These are phyloP conservation scores for Thomomys bottae DNA, from an alignment of 2,113 vertebrate species.

Conservation along the genomic window DNA sequence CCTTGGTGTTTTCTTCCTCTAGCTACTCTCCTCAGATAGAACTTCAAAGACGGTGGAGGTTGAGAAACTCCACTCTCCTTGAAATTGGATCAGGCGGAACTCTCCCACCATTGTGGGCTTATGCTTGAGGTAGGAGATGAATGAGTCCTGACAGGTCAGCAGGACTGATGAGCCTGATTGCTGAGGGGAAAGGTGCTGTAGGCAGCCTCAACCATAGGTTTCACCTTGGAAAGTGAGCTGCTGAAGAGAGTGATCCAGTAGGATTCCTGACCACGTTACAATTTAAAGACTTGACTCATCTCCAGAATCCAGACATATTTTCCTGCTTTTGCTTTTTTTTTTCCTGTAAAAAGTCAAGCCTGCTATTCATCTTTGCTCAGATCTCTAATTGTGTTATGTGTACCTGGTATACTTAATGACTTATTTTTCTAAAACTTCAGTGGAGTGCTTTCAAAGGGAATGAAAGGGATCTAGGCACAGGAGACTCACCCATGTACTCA, in stretches of 20 bases:
- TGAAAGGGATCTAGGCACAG: background rate
- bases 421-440: constrained; percentile 14
- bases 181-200: no score
- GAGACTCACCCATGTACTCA: no score
- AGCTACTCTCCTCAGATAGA: background rate
- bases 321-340: background rate
- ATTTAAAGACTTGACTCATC: background rate
- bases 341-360: background rate
- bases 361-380: background rate
- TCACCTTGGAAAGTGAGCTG: background rate
- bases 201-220: background rate
- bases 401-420: background rate
- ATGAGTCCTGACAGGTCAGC: background rate
- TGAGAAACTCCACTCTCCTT: no score
- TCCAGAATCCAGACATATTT: background rate
- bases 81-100: fast-evolving
- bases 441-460: background rate
- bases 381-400: background rate
- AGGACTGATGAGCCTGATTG: background rate
- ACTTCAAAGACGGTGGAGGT: background rate
- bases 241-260: background rate
- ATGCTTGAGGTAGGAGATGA: background rate
- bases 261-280: background rate
- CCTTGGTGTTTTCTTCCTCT: background rate
- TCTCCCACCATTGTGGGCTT: background rate